phyloP scores from a whole-genome alignment of 2,888 invertebrate genomes.

The Oscheius sp. region DNA sequence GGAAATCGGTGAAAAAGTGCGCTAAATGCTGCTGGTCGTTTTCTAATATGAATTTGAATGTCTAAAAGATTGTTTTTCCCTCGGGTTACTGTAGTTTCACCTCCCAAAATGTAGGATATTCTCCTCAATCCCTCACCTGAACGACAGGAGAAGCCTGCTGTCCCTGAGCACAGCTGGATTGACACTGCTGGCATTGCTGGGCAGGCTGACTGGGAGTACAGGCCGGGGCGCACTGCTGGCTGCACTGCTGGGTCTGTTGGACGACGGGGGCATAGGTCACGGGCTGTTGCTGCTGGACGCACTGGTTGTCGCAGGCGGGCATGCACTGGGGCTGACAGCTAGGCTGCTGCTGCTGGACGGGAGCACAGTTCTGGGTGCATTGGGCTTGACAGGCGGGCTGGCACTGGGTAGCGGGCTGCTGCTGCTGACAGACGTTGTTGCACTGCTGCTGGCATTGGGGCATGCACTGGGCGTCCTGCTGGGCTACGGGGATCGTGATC shows the following conservation, averaged over 20 bases:
- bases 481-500: constrained; percentile 35
- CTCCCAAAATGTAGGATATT: no score
- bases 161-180: constrained; percentile 38
- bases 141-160: constrained; percentile 27
- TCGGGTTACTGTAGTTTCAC: no score
- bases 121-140: constrained; percentile 4
- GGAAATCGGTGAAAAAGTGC: no score
- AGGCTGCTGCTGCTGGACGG: constrained; percentile 37
- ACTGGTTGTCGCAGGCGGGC: constrained; percentile 46
- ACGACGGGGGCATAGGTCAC: constrained; percentile 22
- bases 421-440: constrained; percentile 43
- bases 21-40: no score
- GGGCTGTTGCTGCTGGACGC: constrained; percentile 39
- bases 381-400: constrained; percentile 41
- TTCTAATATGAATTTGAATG: no score
- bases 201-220: constrained; percentile 36
- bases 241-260: constrained; percentile 40
- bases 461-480: constrained; percentile 42
- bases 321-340: constrained; percentile 45
- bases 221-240: constrained; percentile 44
- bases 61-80: no score
- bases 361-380: constrained; percentile 34
- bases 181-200: constrained; percentile 44
- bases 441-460: constrained; percentile 51
- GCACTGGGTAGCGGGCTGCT: constrained; percentile 44